phyloP scores from a whole-genome alignment of 2,888 invertebrate species.

The Dendrolimus houi region DNA sequence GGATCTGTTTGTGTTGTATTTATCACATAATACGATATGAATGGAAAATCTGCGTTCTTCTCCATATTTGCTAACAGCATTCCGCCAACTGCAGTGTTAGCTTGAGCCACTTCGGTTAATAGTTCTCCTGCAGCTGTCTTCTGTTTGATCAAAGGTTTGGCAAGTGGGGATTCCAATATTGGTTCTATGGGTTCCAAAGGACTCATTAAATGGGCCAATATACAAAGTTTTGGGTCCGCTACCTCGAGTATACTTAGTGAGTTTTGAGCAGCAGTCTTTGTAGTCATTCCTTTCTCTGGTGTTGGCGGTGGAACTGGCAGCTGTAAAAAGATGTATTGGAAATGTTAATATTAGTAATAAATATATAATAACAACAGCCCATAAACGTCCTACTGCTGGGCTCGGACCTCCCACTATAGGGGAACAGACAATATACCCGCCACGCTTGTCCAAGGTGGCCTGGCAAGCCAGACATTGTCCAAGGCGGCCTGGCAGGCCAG shows the following conservation, averaged over 20 bases:
- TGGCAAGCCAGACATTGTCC: too few relatives aligned
- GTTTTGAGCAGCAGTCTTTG: slow-evolving; percentile 77
- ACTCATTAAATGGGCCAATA: slow-evolving; percentile 92
- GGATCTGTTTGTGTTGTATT: slow-evolving; percentile 92
- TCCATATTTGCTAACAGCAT: slow-evolving; percentile 95
- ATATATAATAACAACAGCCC: too few relatives aligned
- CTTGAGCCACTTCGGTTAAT: slow-evolving; percentile 83
- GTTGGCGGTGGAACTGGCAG: slow-evolving; percentile 80
- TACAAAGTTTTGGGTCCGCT: slow-evolving; percentile 92
- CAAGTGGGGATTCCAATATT: slow-evolving; percentile 87
- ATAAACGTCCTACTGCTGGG: too few relatives aligned
- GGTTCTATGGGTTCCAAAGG: slow-evolving; percentile 91
- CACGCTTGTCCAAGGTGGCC: too few relatives aligned
- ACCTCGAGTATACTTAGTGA: slow-evolving; percentile 87
- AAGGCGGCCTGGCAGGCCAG: too few relatives aligned
- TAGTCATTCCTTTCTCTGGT: slow-evolving; percentile 77
- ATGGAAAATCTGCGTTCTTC: slow-evolving; percentile 91
- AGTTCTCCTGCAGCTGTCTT: slow-evolving; percentile 86
- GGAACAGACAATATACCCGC: too few relatives aligned
- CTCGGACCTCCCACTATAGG: too few relatives aligned
- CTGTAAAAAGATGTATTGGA: slow-evolving; percentile 34
- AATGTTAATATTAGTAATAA: background rate
- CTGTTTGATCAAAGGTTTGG: slow-evolving; percentile 87
- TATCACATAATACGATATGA: slow-evolving; percentile 93
- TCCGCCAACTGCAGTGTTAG: slow-evolving; percentile 85